phyloP scores from a whole-genome alignment of 1,140 invertebrate species.

The Diachasmimorpha longicaudata region DNA sequence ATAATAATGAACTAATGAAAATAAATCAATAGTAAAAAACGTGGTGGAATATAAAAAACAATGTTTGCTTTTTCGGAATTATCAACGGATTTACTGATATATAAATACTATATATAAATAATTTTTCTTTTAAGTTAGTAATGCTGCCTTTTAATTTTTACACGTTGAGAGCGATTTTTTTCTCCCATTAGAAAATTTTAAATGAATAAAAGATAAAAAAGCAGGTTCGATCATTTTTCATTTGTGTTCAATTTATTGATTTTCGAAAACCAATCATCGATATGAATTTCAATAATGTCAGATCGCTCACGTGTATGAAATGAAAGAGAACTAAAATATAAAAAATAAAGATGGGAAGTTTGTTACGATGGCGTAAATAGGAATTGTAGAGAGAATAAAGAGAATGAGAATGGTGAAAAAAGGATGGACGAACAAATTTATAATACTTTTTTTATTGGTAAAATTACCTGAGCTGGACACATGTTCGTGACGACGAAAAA shows the following conservation, averaged over 20 bases:
- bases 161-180: constrained; percentile 22
- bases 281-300: not conserved
- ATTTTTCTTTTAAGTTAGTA: constrained; percentile 56
- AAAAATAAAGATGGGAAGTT: not conserved
- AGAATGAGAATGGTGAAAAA: not conserved
- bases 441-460: constrained; percentile 15
- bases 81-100: constrained; percentile 37
- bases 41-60: not conserved
- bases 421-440: not conserved
- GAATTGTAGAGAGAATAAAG: not conserved
- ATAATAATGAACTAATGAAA: constrained; percentile 25
- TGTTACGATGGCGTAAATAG: not conserved
- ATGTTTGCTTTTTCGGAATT: constrained; percentile 41
- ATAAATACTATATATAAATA: constrained; percentile 50
- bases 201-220: not conserved
- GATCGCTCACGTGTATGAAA: constrained; percentile 1
- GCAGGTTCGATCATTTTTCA: not conserved
- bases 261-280: not conserved
- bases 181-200: not conserved
- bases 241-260: not conserved
- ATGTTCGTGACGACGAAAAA: not conserved
- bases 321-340: not conserved
- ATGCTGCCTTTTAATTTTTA: constrained; percentile 57
- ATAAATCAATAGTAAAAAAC: constrained; percentile 47
- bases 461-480: constrained; percentile 11